Base-by-base conservation (phyloP, 1,140 invertebrate species). In the Drosophila sp. region DNA sequence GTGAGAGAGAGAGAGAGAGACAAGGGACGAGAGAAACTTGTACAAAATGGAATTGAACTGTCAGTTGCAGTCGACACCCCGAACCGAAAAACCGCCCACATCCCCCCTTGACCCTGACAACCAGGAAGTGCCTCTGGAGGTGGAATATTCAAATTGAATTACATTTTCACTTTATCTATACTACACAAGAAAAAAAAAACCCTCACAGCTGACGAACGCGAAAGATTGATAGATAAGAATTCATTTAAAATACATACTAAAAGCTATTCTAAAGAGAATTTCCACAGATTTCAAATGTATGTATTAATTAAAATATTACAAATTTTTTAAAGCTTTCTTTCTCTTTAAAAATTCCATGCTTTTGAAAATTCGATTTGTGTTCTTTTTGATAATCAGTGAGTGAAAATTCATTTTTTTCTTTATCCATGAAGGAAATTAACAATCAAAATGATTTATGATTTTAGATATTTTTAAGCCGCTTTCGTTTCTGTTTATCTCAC, bases 121-220 rank as follows among this genome's bases (percentile, higher is more conserved):
- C 44, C 44, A 50, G 23, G 60, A 54, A 38, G 61, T 33, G 50
- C 54, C 62, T 40, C 38, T 47, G 32, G 60, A 44, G 41, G 40
- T 35, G 60, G 61, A 76, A 76, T 76, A 76, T 76, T 47, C 61
- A 89, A 89, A 87, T 87, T 89, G 83, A 89, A 87, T 87, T 87
- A 89, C 70, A 87, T 80, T 89, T 89, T 79, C 76, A 89, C 72
- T 75, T 87, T 86, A 50, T 50, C 44, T 50, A 83, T 79, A 79
- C 79, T 76, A 86, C 82, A 86, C 87, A 74, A 62, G 70, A 78
- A 57, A 70, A 47, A 76, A 69, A 76, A 60, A 79, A 66, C 54
- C 70, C 81, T 77, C 57, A 33, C 57, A 63, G 33, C 64, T 57
- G 30, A 55, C 58, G 55, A 27, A 55, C 61, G 47, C 10, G 38